Base-by-base conservation (phyloP, 2,888 invertebrate genomes). In the Barypeithes pellucidus region DNA sequence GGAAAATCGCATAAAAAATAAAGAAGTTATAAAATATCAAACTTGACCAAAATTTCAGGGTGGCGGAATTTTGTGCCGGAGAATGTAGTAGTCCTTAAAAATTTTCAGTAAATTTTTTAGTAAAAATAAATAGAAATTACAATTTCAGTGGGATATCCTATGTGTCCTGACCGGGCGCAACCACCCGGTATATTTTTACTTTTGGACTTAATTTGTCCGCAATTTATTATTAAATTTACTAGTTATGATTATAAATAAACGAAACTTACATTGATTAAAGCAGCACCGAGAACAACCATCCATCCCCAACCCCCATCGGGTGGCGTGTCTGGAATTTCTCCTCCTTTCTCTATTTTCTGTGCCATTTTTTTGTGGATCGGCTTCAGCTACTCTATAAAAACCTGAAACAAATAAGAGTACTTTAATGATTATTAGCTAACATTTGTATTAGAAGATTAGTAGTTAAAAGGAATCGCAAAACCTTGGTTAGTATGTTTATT, bases 271-370 rank as follows among this genome's bases (percentile, higher is more conserved):
- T 99, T 98, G 80, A 99, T 95, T 92, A 98, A 93, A 87, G 98
- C 98, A n/a, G 97, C 97, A 41, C 94, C 96, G 82, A 96, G 92
- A 69, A 97, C 97, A 66, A 97, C 95, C 86, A 94, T 89, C 96
- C 96, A 97, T 0, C 97, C 97, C 97, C 97, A 97, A 18, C 97
- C 97, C 1, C 97, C 96, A 84, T 97, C 96, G 0, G 95, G 95
- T 41, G 94, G 93, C 73, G 90, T 57, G 33, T 76, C 70, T n/a
- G 66, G 18, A 9, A 60, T 24, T 18, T 66, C 41, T 16, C 68
- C 67, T 43, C 72, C 71, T 18, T 73, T 67, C 5, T 57, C 57
- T 3, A 41, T 36, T 68, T 65, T 67, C 59, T 70, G 70, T 12
- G 70, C 66, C 74, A 70, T 70, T 59, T 57, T 50, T 12, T 5